These are phyloP conservation scores for Pocillopora grandis DNA, from an alignment of 92 coral and sea anemone genomes.

Conservation along the genomic window DNA sequence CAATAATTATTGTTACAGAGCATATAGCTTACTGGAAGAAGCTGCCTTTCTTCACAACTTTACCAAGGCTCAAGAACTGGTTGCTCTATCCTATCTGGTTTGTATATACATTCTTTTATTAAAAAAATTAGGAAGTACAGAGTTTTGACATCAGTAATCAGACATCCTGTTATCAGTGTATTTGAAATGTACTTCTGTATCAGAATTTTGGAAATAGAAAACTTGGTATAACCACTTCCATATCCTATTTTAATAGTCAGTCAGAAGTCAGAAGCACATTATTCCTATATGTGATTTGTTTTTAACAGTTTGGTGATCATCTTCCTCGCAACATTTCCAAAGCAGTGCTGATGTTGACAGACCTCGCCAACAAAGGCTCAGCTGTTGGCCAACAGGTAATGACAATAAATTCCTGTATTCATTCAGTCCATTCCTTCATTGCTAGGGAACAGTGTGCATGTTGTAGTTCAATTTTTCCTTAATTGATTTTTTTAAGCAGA, in stretches of 20 bases:
- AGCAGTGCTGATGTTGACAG: constrained; percentile 76
- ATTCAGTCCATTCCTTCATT: too few relatives aligned
- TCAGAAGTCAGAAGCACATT: not conserved
- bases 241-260: too few relatives aligned
- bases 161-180: too few relatives aligned
- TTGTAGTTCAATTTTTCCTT: not conserved
- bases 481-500: too few relatives aligned
- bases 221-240: too few relatives aligned
- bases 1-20: constrained; percentile 55
- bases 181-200: too few relatives aligned
- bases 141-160: too few relatives aligned
- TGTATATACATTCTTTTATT: not conserved
- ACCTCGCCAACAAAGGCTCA: constrained; percentile 79
- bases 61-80: constrained; percentile 87
- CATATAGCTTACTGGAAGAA: constrained; percentile 82
- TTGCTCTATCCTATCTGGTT: constrained; percentile 86
- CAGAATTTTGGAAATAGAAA: too few relatives aligned
- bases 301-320: constrained; percentile 87
- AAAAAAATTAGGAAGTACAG: too few relatives aligned
- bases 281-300: not conserved
- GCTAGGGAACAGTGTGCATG: not conserved
- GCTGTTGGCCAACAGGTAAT: constrained; percentile 96
- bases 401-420: too few relatives aligned
- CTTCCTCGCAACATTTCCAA: constrained; percentile 84
- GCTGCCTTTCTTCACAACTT: constrained; percentile 84